Evolutionary conservation across 2,113 vertebrate genomes (phyloP).

Genomic region (Muntiacus reevesi): DNA sequence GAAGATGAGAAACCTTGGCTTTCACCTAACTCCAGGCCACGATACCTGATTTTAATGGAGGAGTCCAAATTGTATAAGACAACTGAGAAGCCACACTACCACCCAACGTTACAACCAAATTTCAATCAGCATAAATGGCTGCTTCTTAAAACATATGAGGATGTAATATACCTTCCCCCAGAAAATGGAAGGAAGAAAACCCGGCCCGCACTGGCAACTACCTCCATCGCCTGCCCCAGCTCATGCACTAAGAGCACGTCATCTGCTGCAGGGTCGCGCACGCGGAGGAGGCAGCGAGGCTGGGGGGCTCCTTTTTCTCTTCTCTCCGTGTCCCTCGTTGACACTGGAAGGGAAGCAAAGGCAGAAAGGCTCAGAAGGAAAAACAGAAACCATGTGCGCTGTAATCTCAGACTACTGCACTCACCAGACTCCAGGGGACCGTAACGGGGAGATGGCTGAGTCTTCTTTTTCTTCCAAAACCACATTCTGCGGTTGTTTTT

Average conservation of each 20-base stretch:
- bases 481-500: background rate
- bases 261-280: constrained; percentile 47
- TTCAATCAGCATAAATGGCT: background rate
- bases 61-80: background rate
- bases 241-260: constrained; percentile 41
- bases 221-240: constrained; percentile 81
- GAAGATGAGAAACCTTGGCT: background rate
- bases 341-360: constrained; percentile 57
- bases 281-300: constrained; percentile 39
- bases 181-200: background rate
- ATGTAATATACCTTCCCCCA: background rate
- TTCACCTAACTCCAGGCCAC: background rate
- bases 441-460: background rate
- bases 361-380: background rate
- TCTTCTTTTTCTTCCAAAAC: background rate
- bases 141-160: background rate
- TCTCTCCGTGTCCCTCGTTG: constrained; percentile 58
- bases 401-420: background rate
- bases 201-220: constrained; percentile 50
- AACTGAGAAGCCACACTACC: background rate
- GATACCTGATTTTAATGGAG: background rate
- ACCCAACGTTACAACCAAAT: background rate
- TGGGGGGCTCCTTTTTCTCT: constrained; percentile 65
- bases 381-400: background rate
- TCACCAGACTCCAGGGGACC: background rate